Evolutionary conservation across 2,888 invertebrate species (phyloP), one percentile per base, ranked within the genome.

Genomic region (Druceiella hillmani): DNA sequence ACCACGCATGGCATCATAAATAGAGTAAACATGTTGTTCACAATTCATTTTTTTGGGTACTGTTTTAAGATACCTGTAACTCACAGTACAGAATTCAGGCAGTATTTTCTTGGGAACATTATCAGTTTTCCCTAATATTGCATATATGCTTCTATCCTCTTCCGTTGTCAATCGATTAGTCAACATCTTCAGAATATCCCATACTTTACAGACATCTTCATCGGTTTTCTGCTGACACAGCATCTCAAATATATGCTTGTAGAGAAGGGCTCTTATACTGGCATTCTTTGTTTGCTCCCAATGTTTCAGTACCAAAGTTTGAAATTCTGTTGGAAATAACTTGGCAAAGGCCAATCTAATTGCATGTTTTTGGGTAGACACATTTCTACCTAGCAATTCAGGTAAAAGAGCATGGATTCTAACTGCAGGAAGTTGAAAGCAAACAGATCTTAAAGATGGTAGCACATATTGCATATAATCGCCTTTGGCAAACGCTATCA

Each of bases 281-380:
- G 52, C 45, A 44, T 64, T 64, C 51, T 62, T 60, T n/a, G 57
- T 53, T 3, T 49, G 43, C 31, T 56, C 54, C 63, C 65, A 64
- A 20, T 57, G 48, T 36, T 55, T 47, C 4, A 49, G 46, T 39
- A 64, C 58, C 38, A 58, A 45, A 40, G 51, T 42, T 48, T 54
- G 54, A 4, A 61, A 40, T 27, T 55, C 54, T n/a, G 53, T 47
- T 7, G 52, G 46, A 34, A 55, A 50, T 12, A 64, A 46, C 43
- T 59, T 62, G 4, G 33, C 40, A 40, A 58, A 59, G 14, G 60
- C 59, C 22, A 62, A 42, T 20, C 63, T 56, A 31, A 65, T 58
- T 1, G 59, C 62, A 45, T 64, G 64, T 47, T 66, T 66, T 46
- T 65, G 65, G 20, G 65, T 40, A 4, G 65, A 64, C 2, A 64